Base-by-base conservation (phyloP, 1,140 invertebrate genomes). In the Hetaerina americana region DNA sequence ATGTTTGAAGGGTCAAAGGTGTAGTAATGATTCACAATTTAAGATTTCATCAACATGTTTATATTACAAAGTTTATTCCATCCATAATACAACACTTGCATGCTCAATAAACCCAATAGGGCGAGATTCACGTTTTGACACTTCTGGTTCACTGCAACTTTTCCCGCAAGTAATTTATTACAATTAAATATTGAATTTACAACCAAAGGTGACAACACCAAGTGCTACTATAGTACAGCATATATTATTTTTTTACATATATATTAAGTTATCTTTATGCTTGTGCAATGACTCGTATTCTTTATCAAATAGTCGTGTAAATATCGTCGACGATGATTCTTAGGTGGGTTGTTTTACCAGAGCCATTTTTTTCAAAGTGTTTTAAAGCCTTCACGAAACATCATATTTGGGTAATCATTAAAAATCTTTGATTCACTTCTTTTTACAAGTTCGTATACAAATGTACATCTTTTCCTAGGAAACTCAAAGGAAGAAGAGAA, bases 171-270 rank as follows among this genome's bases (percentile, higher is more conserved):
- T 57, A 5, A 57, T n/a, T 18, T 57, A 18, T 57, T 57, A 57
- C 40, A 57, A 57, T 57, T 57, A 57, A 57, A 57, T 57, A 57
- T 57, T 18, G 40, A 57, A 57, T 57, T 57, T 18, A 57, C 40
- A 57, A 57, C 40, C 40, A 57, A 57, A 10, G 40, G 40, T 57
- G 40, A 57, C 40, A n/a, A 57, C 40, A 57, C 40, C 40, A 10
- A 57, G 15, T 18, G 40, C 40, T 57, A 57, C 2, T 57, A 57
- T 57, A 12, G 22, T 57, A 57, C 40, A 57, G 6, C 18, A 40
- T 40, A 40, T 57, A 57, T 57, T 57, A 57, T 57, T 57, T n/a
- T n/a, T 57, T 57, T 57, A 57, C 40, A 57, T 57, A 57, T n/a
- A n/a, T 57, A 57, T 57, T 57, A 57, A 57, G 15, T 57, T 57